Base-by-base conservation (phyloP, 2,888 invertebrate genomes). In the Amphiduros pacificus region DNA sequence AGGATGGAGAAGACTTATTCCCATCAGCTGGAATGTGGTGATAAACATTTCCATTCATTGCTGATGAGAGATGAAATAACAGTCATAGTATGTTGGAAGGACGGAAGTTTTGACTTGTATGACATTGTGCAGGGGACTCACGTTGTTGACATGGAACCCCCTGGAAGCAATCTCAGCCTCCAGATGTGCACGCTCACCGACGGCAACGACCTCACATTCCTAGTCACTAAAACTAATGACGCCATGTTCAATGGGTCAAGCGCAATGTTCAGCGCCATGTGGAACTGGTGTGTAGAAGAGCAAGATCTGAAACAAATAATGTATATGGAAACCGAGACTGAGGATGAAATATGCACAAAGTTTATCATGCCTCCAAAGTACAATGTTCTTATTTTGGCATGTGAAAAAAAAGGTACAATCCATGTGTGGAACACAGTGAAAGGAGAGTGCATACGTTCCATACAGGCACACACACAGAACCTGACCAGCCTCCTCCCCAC, bases 241-340 rank as follows among this genome's bases (percentile, higher is more conserved):
- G n/a, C n/a, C n/a, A n/a, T n/a, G n/a, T n/a, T n/a, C n/a, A n/a
- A n/a, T n/a, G n/a, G n/a, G n/a, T n/a, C n/a, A n/a, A 29, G 29
- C 9, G n/a, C 32, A 27, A 20, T 54, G 59, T 61, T 51, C 32
- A 57, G 55, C 41, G 63, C 48, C 14, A n/a, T 65, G 5, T 65
- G 65, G 65, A 54, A 55, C 29, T 65, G 65, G 65, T 49, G 58
- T 28, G 11, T 49, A 4, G 56, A 65, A 4, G 60, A 65, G 9
- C 29, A 55, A 17, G 24, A 36, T 11, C n/a, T 51, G 9, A 31
- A 26, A 6, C 32, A 60, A 28, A 48, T 61, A 14, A 28, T 60
- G 27, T 28, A 44, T 11, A 48, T 56, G 29, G 31, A 22, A 29
- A 32, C 51, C 31, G 14, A 22, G 3, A 9, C 28, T 2, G 14